Evolutionary conservation across 2,797 vertebrate species (phyloP).

Genomic region (Neosilurus hyrtlii): DNA sequence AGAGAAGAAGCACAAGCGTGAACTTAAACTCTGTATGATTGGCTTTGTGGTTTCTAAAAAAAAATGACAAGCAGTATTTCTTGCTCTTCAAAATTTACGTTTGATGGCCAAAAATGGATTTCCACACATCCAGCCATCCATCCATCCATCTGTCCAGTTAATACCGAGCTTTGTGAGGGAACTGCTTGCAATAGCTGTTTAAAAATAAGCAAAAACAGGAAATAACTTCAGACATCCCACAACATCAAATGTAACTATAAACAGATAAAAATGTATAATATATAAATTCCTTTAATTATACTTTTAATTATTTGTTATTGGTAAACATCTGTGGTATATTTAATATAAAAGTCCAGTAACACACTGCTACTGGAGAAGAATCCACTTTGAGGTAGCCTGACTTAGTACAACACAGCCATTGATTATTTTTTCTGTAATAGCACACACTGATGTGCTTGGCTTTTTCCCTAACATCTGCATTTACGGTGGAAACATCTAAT

Average conservation of each 20-base stretch:
- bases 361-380: background rate
- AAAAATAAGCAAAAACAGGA: background rate
- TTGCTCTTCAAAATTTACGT: background rate
- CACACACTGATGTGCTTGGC: background rate
- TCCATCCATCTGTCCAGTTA: background rate
- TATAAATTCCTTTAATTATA: background rate
- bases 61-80: background rate
- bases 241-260: background rate
- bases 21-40: background rate
- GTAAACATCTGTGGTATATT: background rate
- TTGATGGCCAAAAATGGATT: background rate
- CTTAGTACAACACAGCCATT: background rate
- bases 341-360: background rate
- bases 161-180: background rate
- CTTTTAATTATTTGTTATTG: background rate
- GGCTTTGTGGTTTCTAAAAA: background rate
- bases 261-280: background rate
- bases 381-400: background rate
- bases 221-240: background rate
- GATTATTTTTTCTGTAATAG: constrained; percentile 15
- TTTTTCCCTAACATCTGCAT: constrained; percentile 12
- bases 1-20: background rate
- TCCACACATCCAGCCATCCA: background rate
- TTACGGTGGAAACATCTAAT: constrained; percentile 25
- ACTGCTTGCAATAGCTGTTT: background rate